Evolutionary conservation across 2,797 vertebrate species (phyloP), one percentile per base, ranked within the genome.

Genomic region (Amblyraja radiata): DNA sequence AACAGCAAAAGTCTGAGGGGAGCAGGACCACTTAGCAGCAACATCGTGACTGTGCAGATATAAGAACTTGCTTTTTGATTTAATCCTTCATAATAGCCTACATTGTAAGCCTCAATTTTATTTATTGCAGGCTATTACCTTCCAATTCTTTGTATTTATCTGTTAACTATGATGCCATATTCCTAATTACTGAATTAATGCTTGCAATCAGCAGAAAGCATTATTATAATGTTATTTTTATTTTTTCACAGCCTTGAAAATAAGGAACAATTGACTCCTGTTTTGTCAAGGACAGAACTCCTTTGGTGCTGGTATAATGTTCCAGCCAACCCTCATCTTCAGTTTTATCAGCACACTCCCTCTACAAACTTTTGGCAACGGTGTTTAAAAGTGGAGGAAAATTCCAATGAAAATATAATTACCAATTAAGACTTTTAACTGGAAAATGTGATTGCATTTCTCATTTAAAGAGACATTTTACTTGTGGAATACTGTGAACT

Each of bases 271-370:
- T 54, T 36, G 36, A 54, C 65, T 91, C 90, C 39, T 74, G 90
- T 54, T 74, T 91, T 54, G 9, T 91, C 68, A 91, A 91, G 65
- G 90, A 73, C 68, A 91, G 10, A 73, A 74, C 90, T 88, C 61
- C 84, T 88, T 68, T 68, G 28, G 16, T 88, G 32, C 61, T 63
- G 14, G 14, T 32, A 36, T 32, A 68, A 36, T 1, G 16, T 13
- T 36, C 84, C 32, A 88, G n/a, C 63, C 84, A 88, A 88, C n/a
- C n/a, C 84, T 63, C 61, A 68, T 88, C 84, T 36, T 68, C 7
- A n/a, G 84, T 10, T 68, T 88, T 68, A 88, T 88, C 84, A 88
- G 32, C 61, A 65, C 10, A 88, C n/a, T 36, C 84, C 63, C 84
- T 88, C 84, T 25, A 4, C 28, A 28, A 83, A 25, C 46, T 58